Base-by-base conservation (phyloP, 1,140 invertebrate species). In the Bombus sibiricus region DNA sequence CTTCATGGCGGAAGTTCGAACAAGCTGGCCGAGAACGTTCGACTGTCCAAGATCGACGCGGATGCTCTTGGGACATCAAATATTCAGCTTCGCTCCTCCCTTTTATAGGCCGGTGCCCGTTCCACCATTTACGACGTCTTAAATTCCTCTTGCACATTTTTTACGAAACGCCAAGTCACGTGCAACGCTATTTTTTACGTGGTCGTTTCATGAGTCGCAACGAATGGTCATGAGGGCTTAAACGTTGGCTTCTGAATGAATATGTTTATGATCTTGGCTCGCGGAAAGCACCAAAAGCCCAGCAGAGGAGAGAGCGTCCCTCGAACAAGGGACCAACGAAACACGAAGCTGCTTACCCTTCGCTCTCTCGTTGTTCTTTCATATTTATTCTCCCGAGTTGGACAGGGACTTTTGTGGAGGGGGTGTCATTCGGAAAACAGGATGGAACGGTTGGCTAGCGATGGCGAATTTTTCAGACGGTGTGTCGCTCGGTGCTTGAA, bases 251-350 rank as follows among this genome's bases (percentile, higher is more conserved):
- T 28, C 37, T 41, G 75, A 47, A 84, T 71, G 82, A 84, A 84
- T 84, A 84, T 84, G 82, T 84, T 78, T 84, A 84, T 78, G 82
- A 84, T 78, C 47, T 84, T 77, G 82, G 62, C 75, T 83, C 72
- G 41, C n/a, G 37, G 28, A 78, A 57, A 59, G 57, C 59, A n/a
- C 74, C 53, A 39, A 39, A 74, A 74, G 37, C 37, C 25, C 13
- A 13, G 3, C 59, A 64, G 41, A 13, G 15, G 5, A 22, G 37
- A 37, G 34, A 28, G 25, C 9, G 37, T n/a, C 37, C 15, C 69
- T n/a, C 37, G 71, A 43, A 73, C 28, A 43, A n/a, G 28, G 34
- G 22, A 18, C 64, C 25, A 18, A 53, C 78, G 34, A 74, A 75
- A 74, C 73, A 4, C 28, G 28, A 25, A 25, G 10, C 78, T 34